A percentile compares a stretch with the other conserved stretches of the same genome.
These are phyloP conservation scores for Cacajao melanocephalus DNA, from an alignment of 2,797 vertebrate species.

Conservation along the genomic window DNA sequence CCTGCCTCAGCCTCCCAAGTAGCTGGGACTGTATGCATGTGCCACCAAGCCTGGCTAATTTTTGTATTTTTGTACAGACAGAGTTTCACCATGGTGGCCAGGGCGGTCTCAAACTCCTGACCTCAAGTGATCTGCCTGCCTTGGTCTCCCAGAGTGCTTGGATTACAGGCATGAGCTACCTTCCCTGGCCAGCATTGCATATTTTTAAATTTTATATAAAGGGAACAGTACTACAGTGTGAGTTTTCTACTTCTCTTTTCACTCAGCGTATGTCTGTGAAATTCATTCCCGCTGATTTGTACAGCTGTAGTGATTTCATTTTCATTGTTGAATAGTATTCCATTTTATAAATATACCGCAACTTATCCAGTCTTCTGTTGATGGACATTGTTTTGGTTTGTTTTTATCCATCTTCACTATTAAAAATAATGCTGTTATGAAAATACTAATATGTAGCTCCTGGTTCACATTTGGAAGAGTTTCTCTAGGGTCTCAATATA, in stretches of 20 bases:
- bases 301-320: not conserved
- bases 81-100: no score
- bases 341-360: not conserved
- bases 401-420: not conserved
- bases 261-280: not conserved
- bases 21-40: no score
- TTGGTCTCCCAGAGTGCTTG: no score
- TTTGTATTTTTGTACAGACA: no score
- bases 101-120: no score
- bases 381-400: not conserved
- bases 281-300: not conserved
- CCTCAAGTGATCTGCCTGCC: no score
- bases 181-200: not conserved
- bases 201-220: not conserved
- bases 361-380: not conserved
- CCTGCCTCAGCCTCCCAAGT: no score
- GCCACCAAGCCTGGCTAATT: no score
- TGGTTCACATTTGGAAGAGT: not conserved
- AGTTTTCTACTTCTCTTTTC: not conserved
- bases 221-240: not conserved
- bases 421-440: not conserved
- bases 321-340: not conserved
- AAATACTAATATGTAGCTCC: not conserved
- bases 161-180: no score
- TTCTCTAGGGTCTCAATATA: not conserved